Conservation (phyloP, 2,797 vertebrate species). For the Centroberyx gerrardi region DNA sequence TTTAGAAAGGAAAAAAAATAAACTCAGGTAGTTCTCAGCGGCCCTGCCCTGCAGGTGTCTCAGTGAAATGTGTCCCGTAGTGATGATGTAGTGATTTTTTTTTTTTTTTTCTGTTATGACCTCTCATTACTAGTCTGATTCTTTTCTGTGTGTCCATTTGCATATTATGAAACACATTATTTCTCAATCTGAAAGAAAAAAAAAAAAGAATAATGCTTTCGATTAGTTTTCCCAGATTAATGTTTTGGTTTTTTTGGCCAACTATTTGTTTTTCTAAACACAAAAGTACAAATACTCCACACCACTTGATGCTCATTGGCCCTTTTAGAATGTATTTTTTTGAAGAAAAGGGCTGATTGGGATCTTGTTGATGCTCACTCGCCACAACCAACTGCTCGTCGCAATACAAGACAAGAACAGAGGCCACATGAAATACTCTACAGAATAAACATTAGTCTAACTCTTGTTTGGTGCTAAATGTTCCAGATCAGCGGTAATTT, state of each 20-base stretch:
- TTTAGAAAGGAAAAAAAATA: conserved; percentile 68
- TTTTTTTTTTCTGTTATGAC: conserved; percentile 76
- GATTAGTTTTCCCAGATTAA: conserved; percentile 72
- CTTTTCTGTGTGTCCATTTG: conserved; percentile 70
- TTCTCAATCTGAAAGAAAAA: conserved; percentile 76
- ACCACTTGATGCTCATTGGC: conserved; percentile 68
- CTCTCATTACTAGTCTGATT: conserved; percentile 80
- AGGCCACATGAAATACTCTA: neutral
- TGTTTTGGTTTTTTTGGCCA: conserved; percentile 12
- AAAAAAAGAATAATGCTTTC: conserved; percentile 68
- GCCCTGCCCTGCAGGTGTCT: conserved; percentile 87
- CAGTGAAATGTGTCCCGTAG: conserved; percentile 90
- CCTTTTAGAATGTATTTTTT: conserved; percentile 86
- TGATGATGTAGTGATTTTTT: conserved; percentile 83
- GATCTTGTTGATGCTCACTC: conserved; percentile 63
- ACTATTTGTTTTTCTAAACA: conserved; percentile 62
- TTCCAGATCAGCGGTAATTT: conserved; percentile 36
- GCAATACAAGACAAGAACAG: conserved; percentile 17
- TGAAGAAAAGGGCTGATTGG: conserved; percentile 79
- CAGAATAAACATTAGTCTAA: neutral
- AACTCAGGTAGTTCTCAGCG: conserved; percentile 93
- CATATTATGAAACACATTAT: conserved; percentile 77
- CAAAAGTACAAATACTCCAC: conserved; percentile 74
- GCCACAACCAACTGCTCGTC: conserved; percentile 47
- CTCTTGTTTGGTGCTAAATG: neutral